Percentiles rank a stretch among this genome's conserved stretches.
Conservation (phyloP, 2,888 invertebrate genomes). For the Conistra vaccinii region DNA sequence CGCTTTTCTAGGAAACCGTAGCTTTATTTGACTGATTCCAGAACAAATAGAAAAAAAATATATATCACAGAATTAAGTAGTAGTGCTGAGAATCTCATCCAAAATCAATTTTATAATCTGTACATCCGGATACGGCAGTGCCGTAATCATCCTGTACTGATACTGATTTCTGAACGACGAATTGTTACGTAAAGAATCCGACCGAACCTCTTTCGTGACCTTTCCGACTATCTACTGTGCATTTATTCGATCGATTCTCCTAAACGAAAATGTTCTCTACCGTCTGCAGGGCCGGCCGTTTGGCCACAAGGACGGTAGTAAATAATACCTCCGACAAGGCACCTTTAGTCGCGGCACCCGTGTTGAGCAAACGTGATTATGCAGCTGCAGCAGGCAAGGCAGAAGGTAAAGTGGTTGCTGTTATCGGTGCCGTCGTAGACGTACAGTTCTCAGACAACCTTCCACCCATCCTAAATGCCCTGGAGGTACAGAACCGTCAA, state of each 20-base stretch:
- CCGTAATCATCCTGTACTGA: conserved; percentile 60
- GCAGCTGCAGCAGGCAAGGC: conserved; percentile 79
- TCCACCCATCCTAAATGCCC: conserved; percentile 98
- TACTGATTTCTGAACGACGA: conserved; percentile 67
- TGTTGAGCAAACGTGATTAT: conserved; percentile 86
- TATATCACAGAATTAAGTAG: background rate
- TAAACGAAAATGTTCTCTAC: conserved; percentile 88
- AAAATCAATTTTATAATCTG: conserved; percentile 37
- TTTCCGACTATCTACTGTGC: conserved; percentile 73
- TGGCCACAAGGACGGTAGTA: conserved; percentile 88
- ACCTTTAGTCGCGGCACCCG: conserved; percentile 84
- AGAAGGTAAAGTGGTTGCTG: conserved; percentile 96
- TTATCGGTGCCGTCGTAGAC: conserved; percentile 99
- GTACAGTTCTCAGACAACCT: conserved; percentile 98
- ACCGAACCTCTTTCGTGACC: conserved; percentile 74
- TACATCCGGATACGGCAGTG: conserved; percentile 63
- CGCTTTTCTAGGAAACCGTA: too few species aligned
- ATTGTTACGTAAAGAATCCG: conserved; percentile 83
- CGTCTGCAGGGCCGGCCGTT: conserved; percentile 88
- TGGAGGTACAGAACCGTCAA: conserved; percentile 96
- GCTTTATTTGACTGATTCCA: too few species aligned
- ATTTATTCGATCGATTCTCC: conserved; percentile 76
- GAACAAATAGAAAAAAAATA: too few species aligned
- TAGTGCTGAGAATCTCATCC: conserved; percentile 30
- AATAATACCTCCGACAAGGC: conserved; percentile 90